Percentiles rank a stretch among this genome's conserved stretches.
Evolutionary conservation across 2,797 vertebrate genomes (phyloP).

Genomic region (Furcifer pardalis): DNA sequence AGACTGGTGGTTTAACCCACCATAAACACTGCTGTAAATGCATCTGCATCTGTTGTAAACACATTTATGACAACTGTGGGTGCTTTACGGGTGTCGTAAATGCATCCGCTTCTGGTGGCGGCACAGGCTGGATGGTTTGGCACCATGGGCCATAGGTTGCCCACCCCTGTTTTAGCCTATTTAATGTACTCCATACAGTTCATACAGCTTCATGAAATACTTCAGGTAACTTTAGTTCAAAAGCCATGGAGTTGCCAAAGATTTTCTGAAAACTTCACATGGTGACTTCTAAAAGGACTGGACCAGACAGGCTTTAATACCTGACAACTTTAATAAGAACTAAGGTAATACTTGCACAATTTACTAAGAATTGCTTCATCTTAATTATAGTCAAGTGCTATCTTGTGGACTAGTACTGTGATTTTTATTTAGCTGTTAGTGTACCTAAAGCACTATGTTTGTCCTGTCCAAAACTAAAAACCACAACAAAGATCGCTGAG

Average conservation of each 20-base stretch:
- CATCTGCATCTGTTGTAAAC: too few species aligned
- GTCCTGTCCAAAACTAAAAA: not conserved
- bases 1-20: too few species aligned
- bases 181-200: not conserved
- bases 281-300: not conserved
- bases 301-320: too few species aligned
- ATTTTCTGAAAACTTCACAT: not conserved
- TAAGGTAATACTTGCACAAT: not conserved
- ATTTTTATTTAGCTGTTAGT: not conserved
- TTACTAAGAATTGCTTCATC: not conserved
- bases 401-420: not conserved
- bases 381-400: not conserved
- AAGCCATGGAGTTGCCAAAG: not conserved
- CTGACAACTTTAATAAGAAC: not conserved
- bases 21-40: too few species aligned
- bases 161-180: not conserved
- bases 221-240: not conserved
- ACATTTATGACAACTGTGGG: too few species aligned
- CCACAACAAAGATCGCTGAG: not conserved
- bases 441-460: not conserved
- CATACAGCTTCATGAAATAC: not conserved
- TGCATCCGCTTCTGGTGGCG: too few species aligned
- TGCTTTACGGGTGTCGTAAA: too few species aligned
- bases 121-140: too few species aligned
- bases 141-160: too few species aligned